Percentiles rank a stretch among this genome's conserved stretches.
These are phyloP conservation scores for Macaca mulatta DNA, from an alignment of 2,113 vertebrate genomes.

Conservation along the genomic window DNA sequence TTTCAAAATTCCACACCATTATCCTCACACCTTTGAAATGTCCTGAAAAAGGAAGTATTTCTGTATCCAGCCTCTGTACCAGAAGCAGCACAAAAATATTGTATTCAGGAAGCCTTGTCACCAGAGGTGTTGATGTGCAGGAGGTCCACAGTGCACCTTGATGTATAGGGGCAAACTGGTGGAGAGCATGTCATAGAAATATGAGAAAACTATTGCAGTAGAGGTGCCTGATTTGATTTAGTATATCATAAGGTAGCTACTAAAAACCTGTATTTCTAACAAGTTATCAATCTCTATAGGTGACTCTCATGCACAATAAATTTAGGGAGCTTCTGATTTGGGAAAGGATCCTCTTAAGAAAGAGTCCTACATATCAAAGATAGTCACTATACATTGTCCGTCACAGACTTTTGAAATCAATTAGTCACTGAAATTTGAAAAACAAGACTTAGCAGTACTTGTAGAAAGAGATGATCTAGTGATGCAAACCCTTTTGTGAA, in stretches of 20 bases:
- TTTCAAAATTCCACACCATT: constrained; percentile 3
- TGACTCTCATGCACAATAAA: background rate
- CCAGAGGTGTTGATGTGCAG: background rate
- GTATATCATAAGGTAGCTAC: background rate
- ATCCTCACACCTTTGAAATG: background rate
- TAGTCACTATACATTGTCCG: background rate
- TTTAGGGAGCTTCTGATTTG: background rate
- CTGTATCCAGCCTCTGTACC: background rate
- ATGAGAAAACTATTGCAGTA: accelerated
- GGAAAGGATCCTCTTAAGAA: background rate
- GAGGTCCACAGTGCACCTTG: background rate
- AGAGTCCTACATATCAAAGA: background rate
- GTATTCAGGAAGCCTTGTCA: background rate
- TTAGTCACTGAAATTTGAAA: background rate
- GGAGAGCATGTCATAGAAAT: background rate
- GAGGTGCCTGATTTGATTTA: background rate
- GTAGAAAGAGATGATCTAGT: background rate
- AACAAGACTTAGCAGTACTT: constrained; percentile 33
- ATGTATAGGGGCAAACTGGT: no score
- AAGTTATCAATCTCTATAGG: background rate
- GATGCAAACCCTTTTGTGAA: background rate
- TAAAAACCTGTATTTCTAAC: background rate
- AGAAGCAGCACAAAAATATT: background rate
- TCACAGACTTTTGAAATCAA: background rate
- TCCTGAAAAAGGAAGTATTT: background rate